These are phyloP conservation scores for Passer domesticus DNA, from an alignment of 2,113 vertebrate genomes.

Conservation along the genomic window DNA sequence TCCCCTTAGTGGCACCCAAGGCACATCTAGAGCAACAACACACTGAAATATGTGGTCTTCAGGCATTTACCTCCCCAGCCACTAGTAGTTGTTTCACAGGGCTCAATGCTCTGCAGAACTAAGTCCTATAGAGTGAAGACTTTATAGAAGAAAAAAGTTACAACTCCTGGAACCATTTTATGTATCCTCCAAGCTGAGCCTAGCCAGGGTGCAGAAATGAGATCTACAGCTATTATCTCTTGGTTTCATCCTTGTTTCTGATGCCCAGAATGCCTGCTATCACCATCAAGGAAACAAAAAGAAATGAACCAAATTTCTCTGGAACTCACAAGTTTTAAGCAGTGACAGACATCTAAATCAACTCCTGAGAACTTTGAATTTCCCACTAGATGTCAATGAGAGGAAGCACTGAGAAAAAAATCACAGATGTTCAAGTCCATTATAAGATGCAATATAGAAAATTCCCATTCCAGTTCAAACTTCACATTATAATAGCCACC, in stretches of 20 bases:
- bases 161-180: neutral
- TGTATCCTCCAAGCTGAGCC: neutral
- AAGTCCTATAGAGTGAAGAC: neutral
- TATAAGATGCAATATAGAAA: neutral
- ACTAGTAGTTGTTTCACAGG: neutral
- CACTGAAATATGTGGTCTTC: fast-evolving
- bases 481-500: neutral
- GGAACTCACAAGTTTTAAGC: neutral
- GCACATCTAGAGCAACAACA: neutral
- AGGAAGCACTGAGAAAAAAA: neutral
- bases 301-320: neutral
- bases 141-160: neutral
- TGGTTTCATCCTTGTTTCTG: neutral
- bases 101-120: neutral
- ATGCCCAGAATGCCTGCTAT: neutral
- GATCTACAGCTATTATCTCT: neutral
- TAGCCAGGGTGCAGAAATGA: neutral
- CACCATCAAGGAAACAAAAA: neutral
- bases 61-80: neutral
- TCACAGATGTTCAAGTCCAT: neutral
- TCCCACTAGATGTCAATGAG: neutral
- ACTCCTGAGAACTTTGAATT: neutral
- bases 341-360: neutral
- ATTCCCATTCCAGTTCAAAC: neutral
- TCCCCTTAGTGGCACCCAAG: neutral